phyloP scores from a whole-genome alignment of 1,140 invertebrate species.

The Trachymyrmex septentrionalis region DNA sequence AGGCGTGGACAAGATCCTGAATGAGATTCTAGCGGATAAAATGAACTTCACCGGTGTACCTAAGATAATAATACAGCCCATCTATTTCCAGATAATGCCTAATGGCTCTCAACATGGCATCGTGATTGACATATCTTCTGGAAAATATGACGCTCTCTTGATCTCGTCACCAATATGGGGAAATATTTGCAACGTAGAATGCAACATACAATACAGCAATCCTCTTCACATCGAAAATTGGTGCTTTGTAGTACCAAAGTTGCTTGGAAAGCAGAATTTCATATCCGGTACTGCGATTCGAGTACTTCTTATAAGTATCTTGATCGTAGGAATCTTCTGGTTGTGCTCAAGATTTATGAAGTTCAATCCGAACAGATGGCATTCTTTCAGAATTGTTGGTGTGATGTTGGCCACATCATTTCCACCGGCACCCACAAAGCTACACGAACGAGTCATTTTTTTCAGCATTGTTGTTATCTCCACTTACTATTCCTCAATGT shows the following conservation, averaged over 20 bases:
- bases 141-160: not conserved
- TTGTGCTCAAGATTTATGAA: conserved; percentile 30
- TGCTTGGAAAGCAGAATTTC: not conserved
- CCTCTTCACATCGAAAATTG: not conserved
- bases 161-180: not conserved
- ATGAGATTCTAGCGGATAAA: not conserved
- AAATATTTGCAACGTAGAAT: not conserved
- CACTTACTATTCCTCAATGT: not conserved
- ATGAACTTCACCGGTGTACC: conserved; percentile 16
- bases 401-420: conserved; percentile 4
- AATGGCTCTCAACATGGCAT: not conserved
- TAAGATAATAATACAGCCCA: not conserved
- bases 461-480: not conserved
- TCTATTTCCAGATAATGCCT: not conserved
- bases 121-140: not conserved
- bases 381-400: not conserved
- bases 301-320: not conserved
- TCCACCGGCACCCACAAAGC: not conserved
- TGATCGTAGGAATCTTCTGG: conserved; percentile 22
- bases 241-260: not conserved
- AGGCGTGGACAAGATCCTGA: not conserved
- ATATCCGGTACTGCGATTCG: not conserved
- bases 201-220: not conserved
- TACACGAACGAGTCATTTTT: conserved; percentile 10
- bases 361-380: not conserved